Percentiles rank a stretch among this genome's conserved stretches.
Conservation (phyloP, 2,888 invertebrate species). For the Teinopalpus imperialis region DNA sequence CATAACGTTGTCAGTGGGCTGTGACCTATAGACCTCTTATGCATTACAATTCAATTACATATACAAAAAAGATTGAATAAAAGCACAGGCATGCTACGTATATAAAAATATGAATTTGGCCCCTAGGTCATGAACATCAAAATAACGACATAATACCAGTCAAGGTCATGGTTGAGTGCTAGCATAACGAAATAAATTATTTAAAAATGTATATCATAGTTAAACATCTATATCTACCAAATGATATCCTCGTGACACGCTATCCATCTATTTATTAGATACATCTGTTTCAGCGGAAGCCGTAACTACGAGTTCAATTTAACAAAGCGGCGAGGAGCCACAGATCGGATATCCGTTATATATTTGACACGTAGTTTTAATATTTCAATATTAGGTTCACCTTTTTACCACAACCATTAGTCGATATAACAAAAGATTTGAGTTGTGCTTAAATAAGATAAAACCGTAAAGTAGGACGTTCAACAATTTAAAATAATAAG, state of each 20-base stretch:
- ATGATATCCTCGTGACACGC: not conserved
- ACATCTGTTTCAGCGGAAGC: slow-evolving; percentile 13
- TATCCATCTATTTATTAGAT: slow-evolving; percentile 11
- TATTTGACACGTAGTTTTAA: slow-evolving; percentile 13
- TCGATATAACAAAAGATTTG: slow-evolving; percentile 8
- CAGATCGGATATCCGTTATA: slow-evolving; percentile 21
- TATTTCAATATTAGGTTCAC: slow-evolving; percentile 12
- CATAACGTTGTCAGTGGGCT: not conserved
- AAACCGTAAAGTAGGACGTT: slow-evolving; percentile 17
- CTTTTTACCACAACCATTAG: slow-evolving; percentile 3
- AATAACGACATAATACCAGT: not conserved
- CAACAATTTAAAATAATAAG: slow-evolving; percentile 26
- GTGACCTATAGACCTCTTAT: slow-evolving; percentile 5
- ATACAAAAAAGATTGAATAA: slow-evolving; percentile 5
- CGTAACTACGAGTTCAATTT: slow-evolving; percentile 22
- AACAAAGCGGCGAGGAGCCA: slow-evolving; percentile 14
- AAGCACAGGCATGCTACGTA: not conserved
- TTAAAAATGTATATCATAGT: not conserved
- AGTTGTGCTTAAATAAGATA: slow-evolving; percentile 10
- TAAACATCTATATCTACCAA: not conserved
- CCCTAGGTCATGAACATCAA: not conserved
- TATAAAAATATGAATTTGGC: not conserved
- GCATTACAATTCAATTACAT: slow-evolving; percentile 4
- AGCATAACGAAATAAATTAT: not conserved
- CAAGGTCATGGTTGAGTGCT: slow-evolving; percentile 4